phyloP scores from a whole-genome alignment of 2,797 vertebrate genomes.

The Delichon dasypus region DNA sequence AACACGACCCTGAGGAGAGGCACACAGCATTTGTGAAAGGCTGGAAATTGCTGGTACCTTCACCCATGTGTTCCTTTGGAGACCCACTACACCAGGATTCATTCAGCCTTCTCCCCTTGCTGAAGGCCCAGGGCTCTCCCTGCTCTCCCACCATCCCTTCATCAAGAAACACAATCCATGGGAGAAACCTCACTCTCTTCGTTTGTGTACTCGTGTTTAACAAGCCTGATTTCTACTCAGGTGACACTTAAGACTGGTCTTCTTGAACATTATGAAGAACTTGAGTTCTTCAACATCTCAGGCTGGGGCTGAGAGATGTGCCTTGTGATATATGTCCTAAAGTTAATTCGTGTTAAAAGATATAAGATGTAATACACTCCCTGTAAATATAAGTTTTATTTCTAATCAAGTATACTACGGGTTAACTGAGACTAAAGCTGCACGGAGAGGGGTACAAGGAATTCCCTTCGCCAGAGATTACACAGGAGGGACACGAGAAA shows the following conservation, averaged over 20 bases:
- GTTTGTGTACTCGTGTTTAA: background rate
- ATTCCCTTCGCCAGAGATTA: too few relatives aligned
- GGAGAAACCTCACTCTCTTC: background rate
- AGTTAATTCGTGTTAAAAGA: too few relatives aligned
- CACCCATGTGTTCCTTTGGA: background rate
- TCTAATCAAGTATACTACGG: too few relatives aligned
- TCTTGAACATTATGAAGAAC: background rate
- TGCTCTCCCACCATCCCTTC: background rate
- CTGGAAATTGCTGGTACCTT: background rate
- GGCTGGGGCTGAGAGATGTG: background rate
- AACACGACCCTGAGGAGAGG: accelerated
- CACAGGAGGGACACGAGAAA: too few relatives aligned
- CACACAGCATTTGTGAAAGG: background rate
- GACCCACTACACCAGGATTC: background rate
- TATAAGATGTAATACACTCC: too few relatives aligned
- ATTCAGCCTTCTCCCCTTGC: background rate
- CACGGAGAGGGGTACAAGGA: too few relatives aligned
- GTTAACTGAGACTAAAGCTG: too few relatives aligned
- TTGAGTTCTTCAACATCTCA: background rate
- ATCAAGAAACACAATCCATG: background rate
- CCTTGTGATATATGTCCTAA: too few relatives aligned
- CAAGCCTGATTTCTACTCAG: background rate
- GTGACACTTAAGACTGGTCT: accelerated
- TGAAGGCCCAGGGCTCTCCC: background rate
- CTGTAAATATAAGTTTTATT: too few relatives aligned